A percentile compares a stretch with the other conserved stretches of the same genome.
These are phyloP conservation scores for Halcyon badia DNA, from an alignment of 2,797 vertebrate species.

Conservation along the genomic window DNA sequence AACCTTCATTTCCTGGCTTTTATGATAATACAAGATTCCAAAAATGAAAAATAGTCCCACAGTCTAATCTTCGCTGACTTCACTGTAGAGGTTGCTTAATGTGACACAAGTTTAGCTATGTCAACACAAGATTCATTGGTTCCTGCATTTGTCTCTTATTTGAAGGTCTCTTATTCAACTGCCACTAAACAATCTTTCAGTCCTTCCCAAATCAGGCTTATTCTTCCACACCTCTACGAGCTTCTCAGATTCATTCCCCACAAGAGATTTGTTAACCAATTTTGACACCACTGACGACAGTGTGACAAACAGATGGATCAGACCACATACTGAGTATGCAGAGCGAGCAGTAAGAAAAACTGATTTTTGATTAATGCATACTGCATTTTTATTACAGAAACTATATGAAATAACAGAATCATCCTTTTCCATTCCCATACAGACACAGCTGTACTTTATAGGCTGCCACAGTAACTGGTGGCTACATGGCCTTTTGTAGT, in stretches of 20 bases:
- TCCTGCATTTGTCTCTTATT: background rate
- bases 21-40: background rate
- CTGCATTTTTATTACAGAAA: background rate
- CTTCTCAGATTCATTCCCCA: background rate
- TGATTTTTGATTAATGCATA: background rate
- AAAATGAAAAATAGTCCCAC: background rate
- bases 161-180: background rate
- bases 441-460: background rate
- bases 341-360: background rate
- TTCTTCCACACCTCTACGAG: background rate
- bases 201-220: background rate
- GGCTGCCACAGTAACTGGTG: background rate
- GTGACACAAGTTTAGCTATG: background rate
- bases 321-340: background rate
- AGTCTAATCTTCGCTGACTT: background rate
- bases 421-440: background rate
- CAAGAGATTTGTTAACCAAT: background rate
- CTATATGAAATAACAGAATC: background rate
- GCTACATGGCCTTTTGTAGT: background rate
- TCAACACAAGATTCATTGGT: background rate
- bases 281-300: background rate
- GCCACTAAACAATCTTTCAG: background rate
- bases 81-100: background rate
- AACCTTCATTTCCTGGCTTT: background rate
- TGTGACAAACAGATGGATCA: conserved; percentile 14